Conservation (phyloP, 2,797 vertebrate genomes). For the Petrocephalus schoutedeni region DNA sequence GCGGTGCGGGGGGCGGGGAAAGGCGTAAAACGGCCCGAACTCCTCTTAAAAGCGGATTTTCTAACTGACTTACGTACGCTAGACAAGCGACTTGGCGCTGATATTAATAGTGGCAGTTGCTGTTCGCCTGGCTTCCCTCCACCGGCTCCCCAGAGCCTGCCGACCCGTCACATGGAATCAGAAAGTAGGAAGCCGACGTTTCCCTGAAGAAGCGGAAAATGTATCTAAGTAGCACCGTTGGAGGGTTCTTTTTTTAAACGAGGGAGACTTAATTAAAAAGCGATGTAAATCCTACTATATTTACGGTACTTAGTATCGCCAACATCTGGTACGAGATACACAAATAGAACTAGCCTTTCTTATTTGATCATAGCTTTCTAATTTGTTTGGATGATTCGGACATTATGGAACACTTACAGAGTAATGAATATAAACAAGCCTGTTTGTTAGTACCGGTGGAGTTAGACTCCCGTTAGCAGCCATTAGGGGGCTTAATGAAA, state of each 20-base stretch:
- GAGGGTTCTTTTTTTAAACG: background rate
- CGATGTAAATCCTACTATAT: background rate
- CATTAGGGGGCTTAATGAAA: background rate
- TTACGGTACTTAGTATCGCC: background rate
- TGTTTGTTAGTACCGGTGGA: background rate
- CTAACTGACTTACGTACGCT: background rate
- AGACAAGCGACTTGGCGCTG: background rate
- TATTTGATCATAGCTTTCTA: background rate
- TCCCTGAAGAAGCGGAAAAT: background rate
- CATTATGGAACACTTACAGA: background rate
- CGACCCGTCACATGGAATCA: background rate
- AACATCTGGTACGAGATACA: background rate
- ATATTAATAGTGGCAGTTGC: background rate
- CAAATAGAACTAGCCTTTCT: background rate
- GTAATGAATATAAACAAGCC: background rate
- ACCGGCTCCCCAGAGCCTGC: background rate
- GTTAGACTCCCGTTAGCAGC: background rate
- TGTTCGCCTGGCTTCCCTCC: background rate
- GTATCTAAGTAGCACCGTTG: background rate
- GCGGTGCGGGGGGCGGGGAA: background rate
- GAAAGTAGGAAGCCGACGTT: background rate
- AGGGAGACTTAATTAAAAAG: background rate
- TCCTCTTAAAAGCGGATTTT: background rate
- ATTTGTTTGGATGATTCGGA: background rate
- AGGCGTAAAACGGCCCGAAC: background rate